These are phyloP conservation scores for Mastomys natalensis DNA, from an alignment of 2,113 vertebrate species.

Conservation along the genomic window DNA sequence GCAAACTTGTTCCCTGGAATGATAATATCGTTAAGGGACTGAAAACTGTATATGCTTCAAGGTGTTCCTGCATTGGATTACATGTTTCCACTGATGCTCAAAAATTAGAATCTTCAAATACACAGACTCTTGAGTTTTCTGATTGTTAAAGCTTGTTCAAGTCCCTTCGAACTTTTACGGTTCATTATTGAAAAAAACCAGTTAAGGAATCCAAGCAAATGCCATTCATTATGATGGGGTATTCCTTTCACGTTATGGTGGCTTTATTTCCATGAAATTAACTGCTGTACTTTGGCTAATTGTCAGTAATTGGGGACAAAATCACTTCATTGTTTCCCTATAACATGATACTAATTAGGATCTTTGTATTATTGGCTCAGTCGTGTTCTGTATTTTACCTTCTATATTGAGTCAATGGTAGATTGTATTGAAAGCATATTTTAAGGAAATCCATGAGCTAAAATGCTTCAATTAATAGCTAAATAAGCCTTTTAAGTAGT, in stretches of 20 bases:
- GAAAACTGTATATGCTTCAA: background rate
- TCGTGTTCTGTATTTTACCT: constrained; percentile 74
- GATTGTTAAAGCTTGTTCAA: background rate
- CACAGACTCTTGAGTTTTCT: constrained; percentile 51
- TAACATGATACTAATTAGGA: constrained; percentile 86
- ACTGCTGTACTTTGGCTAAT: constrained; percentile 86
- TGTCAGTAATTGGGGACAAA: constrained; percentile 88
- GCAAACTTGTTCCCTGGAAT: background rate
- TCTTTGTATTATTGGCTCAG: constrained; percentile 78
- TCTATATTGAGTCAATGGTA: constrained; percentile 67
- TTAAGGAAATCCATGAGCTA: constrained; percentile 58
- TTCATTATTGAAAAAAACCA: constrained; percentile 72
- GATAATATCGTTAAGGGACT: background rate
- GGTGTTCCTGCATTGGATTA: background rate
- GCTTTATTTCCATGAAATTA: constrained; percentile 87
- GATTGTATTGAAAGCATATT: constrained; percentile 74
- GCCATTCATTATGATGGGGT: constrained; percentile 82
- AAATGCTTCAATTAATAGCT: constrained; percentile 70
- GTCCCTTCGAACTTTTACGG: constrained; percentile 68
- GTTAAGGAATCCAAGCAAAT: constrained; percentile 74
- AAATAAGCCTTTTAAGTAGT: constrained; percentile 64
- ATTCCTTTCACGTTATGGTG: constrained; percentile 82
- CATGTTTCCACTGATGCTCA: background rate
- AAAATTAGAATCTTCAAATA: constrained; percentile 31
- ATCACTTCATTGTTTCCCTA: constrained; percentile 88